phyloP scores from a whole-genome alignment of 2,113 vertebrate genomes.

The Panurus biarmicus region DNA sequence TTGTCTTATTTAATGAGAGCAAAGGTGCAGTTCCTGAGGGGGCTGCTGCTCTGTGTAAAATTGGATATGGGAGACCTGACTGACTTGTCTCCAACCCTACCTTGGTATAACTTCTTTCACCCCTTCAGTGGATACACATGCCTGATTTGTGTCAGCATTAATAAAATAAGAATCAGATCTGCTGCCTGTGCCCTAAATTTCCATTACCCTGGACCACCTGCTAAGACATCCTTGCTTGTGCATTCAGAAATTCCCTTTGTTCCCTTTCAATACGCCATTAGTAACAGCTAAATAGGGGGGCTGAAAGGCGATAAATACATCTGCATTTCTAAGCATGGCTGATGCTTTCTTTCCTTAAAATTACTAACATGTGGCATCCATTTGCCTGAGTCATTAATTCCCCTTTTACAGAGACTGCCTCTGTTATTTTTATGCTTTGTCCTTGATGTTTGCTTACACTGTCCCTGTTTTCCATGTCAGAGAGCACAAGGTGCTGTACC shows the following conservation, averaged over 20 bases:
- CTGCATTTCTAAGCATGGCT: conserved; percentile 40
- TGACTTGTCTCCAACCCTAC: neutral
- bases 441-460: conserved; percentile 44
- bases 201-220: neutral
- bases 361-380: conserved; percentile 35
- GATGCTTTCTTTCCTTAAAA: conserved; percentile 42
- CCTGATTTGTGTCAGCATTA: neutral
- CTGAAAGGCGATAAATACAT: conserved; percentile 52
- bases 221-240: neutral
- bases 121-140: neutral
- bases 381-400: conserved; percentile 25
- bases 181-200: conserved; percentile 10
- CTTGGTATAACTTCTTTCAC: neutral
- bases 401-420: neutral
- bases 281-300: conserved; percentile 11
- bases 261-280: neutral
- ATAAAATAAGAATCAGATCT: neutral
- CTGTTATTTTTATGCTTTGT: conserved; percentile 2
- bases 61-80: neutral
- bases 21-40: neutral
- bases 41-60: neutral
- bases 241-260: conserved; percentile 12
- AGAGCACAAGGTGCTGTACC: conserved; percentile 27
- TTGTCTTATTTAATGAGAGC: neutral
- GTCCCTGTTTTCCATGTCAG: conserved; percentile 42